These are phyloP conservation scores for Zaprionus inermis DNA, from an alignment of 1,140 invertebrate species.

Conservation along the genomic window DNA sequence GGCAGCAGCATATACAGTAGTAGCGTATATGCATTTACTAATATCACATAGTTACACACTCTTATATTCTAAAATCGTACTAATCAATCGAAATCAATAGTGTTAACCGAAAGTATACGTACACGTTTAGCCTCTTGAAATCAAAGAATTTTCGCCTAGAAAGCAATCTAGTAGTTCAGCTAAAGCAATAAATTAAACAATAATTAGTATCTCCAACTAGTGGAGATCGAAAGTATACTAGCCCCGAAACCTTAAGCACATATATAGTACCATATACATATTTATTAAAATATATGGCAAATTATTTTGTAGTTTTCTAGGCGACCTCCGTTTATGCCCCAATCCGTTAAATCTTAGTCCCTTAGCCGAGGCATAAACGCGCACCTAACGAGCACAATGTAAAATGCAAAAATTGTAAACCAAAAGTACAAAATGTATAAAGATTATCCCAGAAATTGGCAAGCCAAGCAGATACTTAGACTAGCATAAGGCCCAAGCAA, in stretches of 20 bases:
- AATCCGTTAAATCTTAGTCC: conserved; percentile 43
- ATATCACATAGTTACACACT: conserved; percentile 21
- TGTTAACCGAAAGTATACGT: conserved; percentile 71
- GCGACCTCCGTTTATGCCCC: conserved; percentile 59
- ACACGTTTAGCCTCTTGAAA: conserved; percentile 60
- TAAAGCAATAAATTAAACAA: conserved; percentile 74
- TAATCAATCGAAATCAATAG: conserved; percentile 17
- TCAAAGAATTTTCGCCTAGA: conserved; percentile 55
- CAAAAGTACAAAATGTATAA: conserved; percentile 74
- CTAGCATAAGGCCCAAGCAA: conserved; percentile 42
- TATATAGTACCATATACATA: conserved; percentile 2
- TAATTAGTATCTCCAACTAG: conserved; percentile 42
- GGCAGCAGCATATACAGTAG: conserved; percentile 20
- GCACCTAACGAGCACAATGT: conserved; percentile 67
- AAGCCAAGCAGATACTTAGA: conserved; percentile 40
- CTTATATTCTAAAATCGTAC: conserved; percentile 30
- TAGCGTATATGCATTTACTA: conserved; percentile 5
- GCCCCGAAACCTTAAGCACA: background rate
- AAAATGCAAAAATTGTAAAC: conserved; percentile 76
- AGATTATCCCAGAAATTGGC: conserved; percentile 52
- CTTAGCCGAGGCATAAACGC: conserved; percentile 57
- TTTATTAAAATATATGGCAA: conserved; percentile 41
- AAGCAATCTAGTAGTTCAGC: conserved; percentile 17
- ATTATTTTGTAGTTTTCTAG: conserved; percentile 45
- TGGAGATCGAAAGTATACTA: conserved; percentile 45